Base-by-base conservation (phyloP, 2,797 vertebrate genomes). In the Kryptopterus vitreolus region DNA sequence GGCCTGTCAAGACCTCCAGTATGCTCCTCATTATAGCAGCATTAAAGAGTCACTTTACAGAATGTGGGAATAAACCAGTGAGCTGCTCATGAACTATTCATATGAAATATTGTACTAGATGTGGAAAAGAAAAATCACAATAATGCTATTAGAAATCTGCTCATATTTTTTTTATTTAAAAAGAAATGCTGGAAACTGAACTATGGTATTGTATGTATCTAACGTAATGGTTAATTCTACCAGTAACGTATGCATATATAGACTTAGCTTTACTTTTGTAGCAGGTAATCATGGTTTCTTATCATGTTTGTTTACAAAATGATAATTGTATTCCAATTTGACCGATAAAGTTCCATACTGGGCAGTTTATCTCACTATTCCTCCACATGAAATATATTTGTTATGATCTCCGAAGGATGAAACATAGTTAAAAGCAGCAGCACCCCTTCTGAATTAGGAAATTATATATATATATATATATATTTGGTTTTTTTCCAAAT, bases 331-430 rank as follows among this genome's bases (percentile, higher is more conserved):
- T n/a, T n/a, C 8, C 20, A 58, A 8, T 58, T 55, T 48, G 52
- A 75, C 26, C 48, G 71, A 68, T 57, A 12, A 63, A 33, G 35
- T 66, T 68, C 53, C 35, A 48, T 48, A 71, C 46, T 31, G 18
- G 71, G 55, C 57, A 46, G 74, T 69, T 76, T 69, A 43, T 80
- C 58, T 63, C 68, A 72, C 68, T 63, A 62, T 68, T 52, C 43
- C 65, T 77, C 46, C 26, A 38, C 46, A 63, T 71, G 65, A 81
- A 81, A 63, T 43, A 63, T 43, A 35, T 72, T 81, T 52, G 48
- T 77, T 81, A 46, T 77, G 58, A 81, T 81, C 72, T 77, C 43
- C 71, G 58, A 62, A 62, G 70, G 68, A 70, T 70, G 74, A 63
- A 77, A 62, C 80, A 70, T 57, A 81, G 62, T 72, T 59, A 68